Evolutionary conservation across 2,888 invertebrate genomes (phyloP).

Genomic region (Hofmannophila pseudospretella): DNA sequence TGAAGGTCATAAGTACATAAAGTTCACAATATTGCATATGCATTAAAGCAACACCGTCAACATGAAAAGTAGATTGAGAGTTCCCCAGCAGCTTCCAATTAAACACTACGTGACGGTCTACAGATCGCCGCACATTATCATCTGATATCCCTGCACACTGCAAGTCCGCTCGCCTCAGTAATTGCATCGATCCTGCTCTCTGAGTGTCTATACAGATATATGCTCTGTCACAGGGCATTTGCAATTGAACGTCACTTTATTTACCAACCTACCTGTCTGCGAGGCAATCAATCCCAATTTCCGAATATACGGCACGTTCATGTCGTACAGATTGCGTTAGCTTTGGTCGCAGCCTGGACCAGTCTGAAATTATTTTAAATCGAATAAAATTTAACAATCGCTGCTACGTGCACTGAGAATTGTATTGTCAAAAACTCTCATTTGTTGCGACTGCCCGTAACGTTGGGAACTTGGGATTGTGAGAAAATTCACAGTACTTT

Average conservation of each 20-base stretch:
- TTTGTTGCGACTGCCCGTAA: no score
- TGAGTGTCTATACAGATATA: no score
- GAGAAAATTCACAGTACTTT: no score
- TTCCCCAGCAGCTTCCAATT: neutral
- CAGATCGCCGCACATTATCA: neutral
- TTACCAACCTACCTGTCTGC: conserved; percentile 28
- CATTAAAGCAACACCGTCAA: neutral
- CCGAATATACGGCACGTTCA: conserved; percentile 43
- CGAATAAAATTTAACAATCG: neutral
- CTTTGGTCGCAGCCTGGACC: neutral
- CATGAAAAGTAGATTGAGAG: neutral
- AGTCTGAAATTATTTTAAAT: neutral
- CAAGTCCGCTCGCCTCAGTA: conserved; percentile 20
- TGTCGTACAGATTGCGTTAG: neutral
- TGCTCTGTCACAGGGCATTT: no score
- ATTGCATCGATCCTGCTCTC: conserved; percentile 37
- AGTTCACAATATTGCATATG: no score
- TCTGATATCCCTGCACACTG: conserved; percentile 9
- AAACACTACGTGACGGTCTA: conserved; percentile 7
- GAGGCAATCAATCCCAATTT: conserved; percentile 66
- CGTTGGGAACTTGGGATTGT: no score
- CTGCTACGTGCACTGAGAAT: neutral
- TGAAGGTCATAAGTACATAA: no score
- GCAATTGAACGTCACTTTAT: conserved; percentile 28
- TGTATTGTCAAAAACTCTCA: no score